Evolutionary conservation across 2,888 invertebrate species (phyloP), one percentile per base, ranked within the genome.

Genomic region (Ligdia adustata): DNA sequence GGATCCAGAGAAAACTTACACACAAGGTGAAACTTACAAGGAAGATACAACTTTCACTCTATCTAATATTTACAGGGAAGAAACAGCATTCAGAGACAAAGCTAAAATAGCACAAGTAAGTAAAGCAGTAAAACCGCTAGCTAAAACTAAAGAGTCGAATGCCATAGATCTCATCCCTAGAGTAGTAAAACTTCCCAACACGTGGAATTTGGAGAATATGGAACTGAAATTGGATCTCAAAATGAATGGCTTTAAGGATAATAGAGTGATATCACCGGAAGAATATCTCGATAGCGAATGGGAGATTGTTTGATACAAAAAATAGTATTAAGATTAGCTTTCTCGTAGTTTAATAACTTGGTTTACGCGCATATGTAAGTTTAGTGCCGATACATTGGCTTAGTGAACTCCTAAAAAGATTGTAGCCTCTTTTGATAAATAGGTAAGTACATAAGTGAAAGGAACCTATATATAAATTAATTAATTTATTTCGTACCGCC

Each of bases 131-230:
- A 43, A 24, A 15, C 11, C 29, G 6, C 14, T 22, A 34, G 6
- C 18, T 6, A 43, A 54, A 61, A 35, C 41, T 46, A 55, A 47
- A 28, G 56, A 66, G 29, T 29, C 60, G 2, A 64, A 62, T 6
- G 61, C 66, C 0, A 53, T 67, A 20, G 83, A 90, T 42, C 67
- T 89, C 47, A 80, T 90, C 4, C 90, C 91, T 15, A 91, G 90
- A 66, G 78, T 91, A 18, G 76, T 91, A 14, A 79, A 90, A 49
- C 72, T 93, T 47, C 93, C 93, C 0, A 91, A 91, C 37, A 89
- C 88, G 22, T 93, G 93, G 93, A 92, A 92, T 62, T 73, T 93
- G 31, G 87, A 89, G 41, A 82, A 89, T 60, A 88, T 92, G 5
- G 81, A 89, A 53, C 52, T 90, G 13, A 75, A 76, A 40, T 60